These are phyloP conservation scores for Brachypodius melanocephalos DNA, from an alignment of 2,113 vertebrate species.

Conservation along the genomic window DNA sequence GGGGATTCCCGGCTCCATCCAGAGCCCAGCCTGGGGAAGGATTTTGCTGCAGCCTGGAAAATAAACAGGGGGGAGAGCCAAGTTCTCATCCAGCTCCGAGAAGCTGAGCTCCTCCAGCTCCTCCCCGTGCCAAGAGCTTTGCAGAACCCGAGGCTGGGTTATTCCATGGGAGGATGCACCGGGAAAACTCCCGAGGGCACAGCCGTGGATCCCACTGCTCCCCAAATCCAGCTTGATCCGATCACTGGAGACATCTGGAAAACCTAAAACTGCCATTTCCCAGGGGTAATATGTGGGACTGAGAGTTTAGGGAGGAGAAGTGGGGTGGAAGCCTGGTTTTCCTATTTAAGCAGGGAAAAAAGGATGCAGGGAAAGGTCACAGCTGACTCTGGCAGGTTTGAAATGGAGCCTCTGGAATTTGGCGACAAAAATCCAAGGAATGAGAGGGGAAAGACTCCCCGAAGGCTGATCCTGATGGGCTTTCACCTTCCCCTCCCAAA, in stretches of 20 bases:
- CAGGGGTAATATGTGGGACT: neutral
- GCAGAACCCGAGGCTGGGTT: neutral
- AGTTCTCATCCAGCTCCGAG: neutral
- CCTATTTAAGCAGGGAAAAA: neutral
- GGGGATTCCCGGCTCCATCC: neutral
- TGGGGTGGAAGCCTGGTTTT: neutral
- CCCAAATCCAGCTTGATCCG: neutral
- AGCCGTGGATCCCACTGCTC: neutral
- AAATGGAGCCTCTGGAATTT: neutral
- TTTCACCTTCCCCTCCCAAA: neutral
- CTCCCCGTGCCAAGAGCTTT: fast-evolving
- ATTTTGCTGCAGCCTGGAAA: neutral
- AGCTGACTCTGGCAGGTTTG: neutral
- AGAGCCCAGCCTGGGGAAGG: neutral
- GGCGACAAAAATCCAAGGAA: neutral
- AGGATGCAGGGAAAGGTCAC: neutral
- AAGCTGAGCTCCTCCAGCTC: neutral
- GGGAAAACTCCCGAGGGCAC: neutral
- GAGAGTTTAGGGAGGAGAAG: neutral
- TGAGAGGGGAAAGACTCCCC: neutral
- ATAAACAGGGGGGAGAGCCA: neutral
- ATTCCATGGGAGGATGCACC: neutral
- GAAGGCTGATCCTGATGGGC: neutral
- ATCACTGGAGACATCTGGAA: neutral
- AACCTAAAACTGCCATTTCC: neutral